Evolutionary conservation across 2,888 invertebrate species (phyloP), one percentile per base, ranked within the genome.

Genomic region (Druceiella hillmani): DNA sequence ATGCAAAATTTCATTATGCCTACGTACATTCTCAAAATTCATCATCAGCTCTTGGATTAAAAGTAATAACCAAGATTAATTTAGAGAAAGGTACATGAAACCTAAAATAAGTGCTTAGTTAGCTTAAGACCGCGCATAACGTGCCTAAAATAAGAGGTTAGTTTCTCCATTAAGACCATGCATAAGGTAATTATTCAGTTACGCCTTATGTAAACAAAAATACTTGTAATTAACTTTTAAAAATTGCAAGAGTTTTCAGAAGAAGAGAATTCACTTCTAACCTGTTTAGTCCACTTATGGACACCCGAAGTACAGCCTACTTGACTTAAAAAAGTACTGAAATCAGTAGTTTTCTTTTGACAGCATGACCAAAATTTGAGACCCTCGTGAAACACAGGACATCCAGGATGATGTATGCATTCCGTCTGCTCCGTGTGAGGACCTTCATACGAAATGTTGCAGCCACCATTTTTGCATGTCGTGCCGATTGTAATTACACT

Each of bases 341-440:
- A 99, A 59, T 99, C 98, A 1, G 90, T 83, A 0, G 98, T 98
- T 55, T 84, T 81, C 54, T 84, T 86, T 52, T 87, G 81, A 57
- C 99, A 99, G 58, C 99, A 99, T 0, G 93, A 87, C 97, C 97
- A 98, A 62, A 81, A 98, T 60, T 98, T 98, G 58, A 95, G 69
- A 1, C 95, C 97, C 69, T 98, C 97, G 53, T 98, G 97, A 61
- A 98, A 98, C 33, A 98, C 78, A 0, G 97, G 92, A 24, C 75
- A 76, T 1, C 97, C 97, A 1, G 91, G 83, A 66, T 98, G 97
- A 63, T 87, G 73, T 30, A 72, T 68, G 57, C 97, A 97, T 33
- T 70, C 59, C 11, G 70, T 68, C 3, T 68, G 56, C 51, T 86
- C 75, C 9, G 77, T 75, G 32, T 78, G 60, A 2, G 78, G 72